Percentiles rank a stretch among this genome's conserved stretches.
These are phyloP conservation scores for Athalia circularis DNA, from an alignment of 2,888 invertebrate genomes.

Conservation along the genomic window DNA sequence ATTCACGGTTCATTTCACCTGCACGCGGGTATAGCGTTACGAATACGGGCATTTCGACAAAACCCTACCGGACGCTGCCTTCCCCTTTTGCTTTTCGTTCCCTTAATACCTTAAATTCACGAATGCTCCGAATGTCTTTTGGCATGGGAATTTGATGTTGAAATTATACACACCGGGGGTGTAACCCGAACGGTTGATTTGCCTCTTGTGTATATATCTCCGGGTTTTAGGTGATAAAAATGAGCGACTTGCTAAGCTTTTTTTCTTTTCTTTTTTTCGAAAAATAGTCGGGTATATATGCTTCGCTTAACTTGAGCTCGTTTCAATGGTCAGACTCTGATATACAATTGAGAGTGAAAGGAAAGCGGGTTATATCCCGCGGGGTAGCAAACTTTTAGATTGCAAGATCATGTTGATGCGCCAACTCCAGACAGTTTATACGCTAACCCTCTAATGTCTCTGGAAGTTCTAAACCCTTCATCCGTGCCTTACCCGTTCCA, in stretches of 20 bases:
- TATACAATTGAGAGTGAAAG: conserved; percentile 39
- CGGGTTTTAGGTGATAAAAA: conserved; percentile 15
- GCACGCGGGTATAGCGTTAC: no score
- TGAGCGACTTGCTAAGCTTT: conserved; percentile 11
- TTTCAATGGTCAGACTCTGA: conserved; percentile 41
- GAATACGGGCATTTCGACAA: no score
- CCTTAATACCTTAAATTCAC: no score
- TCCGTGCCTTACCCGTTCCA: conserved; percentile 35
- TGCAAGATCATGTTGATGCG: conserved; percentile 43
- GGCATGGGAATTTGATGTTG: no score
- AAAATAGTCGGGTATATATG: background rate
- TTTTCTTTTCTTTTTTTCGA: no score
- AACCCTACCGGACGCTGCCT: no score
- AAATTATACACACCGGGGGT: background rate
- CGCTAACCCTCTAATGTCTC: conserved; percentile 41
- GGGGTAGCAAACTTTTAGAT: conserved; percentile 42
- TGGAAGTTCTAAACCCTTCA: conserved; percentile 41
- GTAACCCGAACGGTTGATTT: conserved; percentile 3
- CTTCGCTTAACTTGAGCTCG: conserved; percentile 33
- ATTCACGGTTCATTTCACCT: background rate
- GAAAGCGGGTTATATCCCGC: conserved; percentile 35
- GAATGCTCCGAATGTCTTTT: no score
- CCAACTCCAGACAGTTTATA: conserved; percentile 40
- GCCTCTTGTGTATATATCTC: background rate
- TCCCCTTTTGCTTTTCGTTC: no score